Evolutionary conservation across 2,113 vertebrate species (phyloP).

Genomic region (Melanostigma gelatinosum): DNA sequence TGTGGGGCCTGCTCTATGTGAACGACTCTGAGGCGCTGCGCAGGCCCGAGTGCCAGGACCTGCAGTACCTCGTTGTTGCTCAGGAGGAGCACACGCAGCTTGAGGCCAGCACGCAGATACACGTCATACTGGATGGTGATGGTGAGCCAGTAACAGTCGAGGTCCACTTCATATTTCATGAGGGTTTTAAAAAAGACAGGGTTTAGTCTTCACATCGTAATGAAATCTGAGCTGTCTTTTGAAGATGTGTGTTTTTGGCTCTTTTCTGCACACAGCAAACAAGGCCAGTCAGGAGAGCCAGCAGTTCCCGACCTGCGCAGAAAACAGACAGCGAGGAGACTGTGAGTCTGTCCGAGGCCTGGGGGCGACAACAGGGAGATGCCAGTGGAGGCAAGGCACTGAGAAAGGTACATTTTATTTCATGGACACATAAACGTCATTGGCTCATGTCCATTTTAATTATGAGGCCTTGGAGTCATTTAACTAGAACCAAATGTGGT

Average conservation of each 20-base stretch:
- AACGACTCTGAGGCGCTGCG: slow-evolving; percentile 84
- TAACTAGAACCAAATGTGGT: slow-evolving; percentile 12
- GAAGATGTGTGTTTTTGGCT: slow-evolving; percentile 26
- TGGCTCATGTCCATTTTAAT: slow-evolving; percentile 3
- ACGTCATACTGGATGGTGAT: slow-evolving; percentile 83
- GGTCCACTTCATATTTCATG: background rate
- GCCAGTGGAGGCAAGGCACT: slow-evolving; percentile 93
- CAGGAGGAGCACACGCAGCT: slow-evolving; percentile 83
- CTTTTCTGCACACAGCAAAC: slow-evolving; percentile 34
- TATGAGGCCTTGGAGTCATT: background rate
- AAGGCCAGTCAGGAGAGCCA: slow-evolving; percentile 71
- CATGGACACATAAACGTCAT: background rate
- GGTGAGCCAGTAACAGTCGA: slow-evolving; percentile 76
- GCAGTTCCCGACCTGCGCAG: slow-evolving; percentile 87
- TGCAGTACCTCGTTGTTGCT: slow-evolving; percentile 88
- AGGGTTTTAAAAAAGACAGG: background rate
- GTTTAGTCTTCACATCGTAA: background rate
- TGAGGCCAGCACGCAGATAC: slow-evolving; percentile 85
- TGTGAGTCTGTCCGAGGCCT: slow-evolving; percentile 92
- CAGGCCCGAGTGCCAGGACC: slow-evolving; percentile 84
- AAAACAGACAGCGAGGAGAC: slow-evolving; percentile 84
- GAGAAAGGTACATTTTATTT: slow-evolving; percentile 86
- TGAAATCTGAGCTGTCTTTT: slow-evolving; percentile 2
- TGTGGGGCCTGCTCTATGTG: slow-evolving; percentile 88
- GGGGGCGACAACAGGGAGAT: slow-evolving; percentile 90